Evolutionary conservation across 2,888 invertebrate species (phyloP).

Genomic region (Tetranychus piercei): DNA sequence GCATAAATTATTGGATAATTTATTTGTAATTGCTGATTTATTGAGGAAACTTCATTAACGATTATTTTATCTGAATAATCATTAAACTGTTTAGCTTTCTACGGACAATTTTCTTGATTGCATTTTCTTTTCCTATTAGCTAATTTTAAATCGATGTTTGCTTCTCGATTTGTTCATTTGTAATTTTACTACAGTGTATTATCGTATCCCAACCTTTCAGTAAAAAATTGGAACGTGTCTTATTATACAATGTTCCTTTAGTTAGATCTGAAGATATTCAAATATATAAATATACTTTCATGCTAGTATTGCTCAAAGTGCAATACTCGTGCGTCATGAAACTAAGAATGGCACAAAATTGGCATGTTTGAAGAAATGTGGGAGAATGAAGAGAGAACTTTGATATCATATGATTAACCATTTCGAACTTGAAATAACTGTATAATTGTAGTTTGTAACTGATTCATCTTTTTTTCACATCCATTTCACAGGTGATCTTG

Average conservation of each 20-base stretch:
- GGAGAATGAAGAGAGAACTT: not conserved
- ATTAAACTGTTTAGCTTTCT: too few relatives aligned
- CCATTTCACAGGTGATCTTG: conserved; percentile 15
- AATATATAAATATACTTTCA: not conserved
- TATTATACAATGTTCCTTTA: not conserved
- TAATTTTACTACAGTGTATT: not conserved
- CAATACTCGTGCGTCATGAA: not conserved
- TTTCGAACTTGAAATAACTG: not conserved
- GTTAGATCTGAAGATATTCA: not conserved
- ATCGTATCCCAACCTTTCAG: not conserved
- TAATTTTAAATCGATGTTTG: not conserved
- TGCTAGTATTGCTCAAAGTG: not conserved
- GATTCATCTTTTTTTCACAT: not conserved
- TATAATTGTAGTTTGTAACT: too few relatives aligned
- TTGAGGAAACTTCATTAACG: too few relatives aligned
- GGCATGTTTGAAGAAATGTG: not conserved
- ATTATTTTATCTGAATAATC: too few relatives aligned
- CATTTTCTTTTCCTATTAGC: not conserved
- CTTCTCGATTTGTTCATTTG: not conserved
- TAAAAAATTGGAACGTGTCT: not conserved
- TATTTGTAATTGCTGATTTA: too few relatives aligned
- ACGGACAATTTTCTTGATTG: too few relatives aligned
- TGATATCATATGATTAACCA: not conserved
- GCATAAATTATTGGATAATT: too few relatives aligned
- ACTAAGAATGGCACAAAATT: not conserved